phyloP scores from a whole-genome alignment of 2,888 invertebrate genomes.

The Macrosoma leucophasiata region DNA sequence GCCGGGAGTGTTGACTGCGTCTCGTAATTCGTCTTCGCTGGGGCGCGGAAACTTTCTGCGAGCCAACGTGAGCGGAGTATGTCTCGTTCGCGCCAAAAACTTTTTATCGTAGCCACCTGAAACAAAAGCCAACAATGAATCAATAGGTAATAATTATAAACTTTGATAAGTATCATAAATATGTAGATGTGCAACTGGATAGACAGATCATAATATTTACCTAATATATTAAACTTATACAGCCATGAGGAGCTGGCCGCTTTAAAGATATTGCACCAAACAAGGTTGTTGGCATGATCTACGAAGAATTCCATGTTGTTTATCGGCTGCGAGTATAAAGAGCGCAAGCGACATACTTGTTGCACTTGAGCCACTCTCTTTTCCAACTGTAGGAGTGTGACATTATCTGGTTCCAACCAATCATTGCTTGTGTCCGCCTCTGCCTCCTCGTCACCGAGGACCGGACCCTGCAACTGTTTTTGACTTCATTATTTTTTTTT shows the following conservation, averaged over 20 bases:
- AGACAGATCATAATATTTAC: constrained; percentile 40
- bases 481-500: no score
- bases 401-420: constrained; percentile 57
- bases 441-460: constrained; percentile 50
- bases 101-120: constrained; percentile 77
- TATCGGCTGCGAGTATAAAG: constrained; percentile 55
- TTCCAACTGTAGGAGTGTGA: constrained; percentile 62
- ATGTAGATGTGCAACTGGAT: not conserved
- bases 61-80: constrained; percentile 80
- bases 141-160: constrained; percentile 7
- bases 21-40: constrained; percentile 75
- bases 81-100: constrained; percentile 74
- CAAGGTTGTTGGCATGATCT: constrained; percentile 78
- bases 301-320: constrained; percentile 86
- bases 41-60: constrained; percentile 82
- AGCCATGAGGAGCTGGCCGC: constrained; percentile 88
- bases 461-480: constrained; percentile 60
- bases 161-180: not conserved
- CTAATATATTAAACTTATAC: constrained; percentile 85
- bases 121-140: constrained; percentile 14
- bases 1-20: constrained; percentile 75
- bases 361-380: constrained; percentile 59
- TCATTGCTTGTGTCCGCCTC: constrained; percentile 35
- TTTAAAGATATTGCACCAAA: constrained; percentile 86
- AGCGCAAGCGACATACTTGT: constrained; percentile 62